phyloP scores from a whole-genome alignment of 2,888 invertebrate species.

The Rhaphigaster nebulosa region DNA sequence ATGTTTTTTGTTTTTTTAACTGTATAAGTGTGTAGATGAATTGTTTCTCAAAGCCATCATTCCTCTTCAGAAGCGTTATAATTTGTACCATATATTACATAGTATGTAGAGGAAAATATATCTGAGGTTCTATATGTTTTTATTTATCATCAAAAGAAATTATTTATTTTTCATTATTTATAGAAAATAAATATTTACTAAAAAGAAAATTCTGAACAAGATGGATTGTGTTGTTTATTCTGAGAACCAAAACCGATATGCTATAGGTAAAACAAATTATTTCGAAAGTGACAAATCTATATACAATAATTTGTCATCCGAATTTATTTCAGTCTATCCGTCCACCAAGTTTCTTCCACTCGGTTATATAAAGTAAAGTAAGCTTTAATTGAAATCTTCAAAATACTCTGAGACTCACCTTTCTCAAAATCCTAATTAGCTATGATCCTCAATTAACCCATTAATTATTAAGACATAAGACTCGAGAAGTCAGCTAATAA shows the following conservation, averaged over 20 bases:
- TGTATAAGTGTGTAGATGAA: too few relatives aligned
- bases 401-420: not conserved
- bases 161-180: not conserved
- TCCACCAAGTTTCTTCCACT: not conserved
- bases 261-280: not conserved
- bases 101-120: too few relatives aligned
- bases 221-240: not conserved
- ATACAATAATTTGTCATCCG: not conserved
- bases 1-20: too few relatives aligned
- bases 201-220: not conserved
- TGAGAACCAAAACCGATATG: not conserved
- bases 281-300: not conserved
- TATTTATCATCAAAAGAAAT: not conserved
- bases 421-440: not conserved
- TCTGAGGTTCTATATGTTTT: too few relatives aligned
- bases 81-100: too few relatives aligned
- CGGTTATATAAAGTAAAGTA: not conserved
- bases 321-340: not conserved
- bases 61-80: too few relatives aligned
- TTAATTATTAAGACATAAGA: not conserved
- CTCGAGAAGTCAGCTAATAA: not conserved
- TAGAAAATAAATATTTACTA: not conserved
- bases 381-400: not conserved
- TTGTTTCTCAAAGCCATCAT: too few relatives aligned
- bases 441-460: not conserved